Conservation (phyloP, 2,888 invertebrate genomes). For the Creontiades dilutus region DNA sequence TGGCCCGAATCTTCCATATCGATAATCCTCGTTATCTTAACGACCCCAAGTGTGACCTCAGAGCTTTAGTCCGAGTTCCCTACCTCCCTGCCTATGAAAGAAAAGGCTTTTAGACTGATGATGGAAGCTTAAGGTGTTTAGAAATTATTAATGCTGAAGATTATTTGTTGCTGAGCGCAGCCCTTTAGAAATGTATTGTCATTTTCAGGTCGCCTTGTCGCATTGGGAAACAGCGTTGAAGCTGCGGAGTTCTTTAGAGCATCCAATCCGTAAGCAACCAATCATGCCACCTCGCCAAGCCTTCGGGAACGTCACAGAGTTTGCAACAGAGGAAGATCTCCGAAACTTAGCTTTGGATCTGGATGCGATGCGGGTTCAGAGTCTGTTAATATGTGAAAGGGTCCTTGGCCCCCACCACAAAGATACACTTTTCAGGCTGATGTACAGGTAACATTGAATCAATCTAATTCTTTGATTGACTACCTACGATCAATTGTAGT, state of each 20-base stretch:
- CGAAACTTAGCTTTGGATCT: slow-evolving; percentile 86
- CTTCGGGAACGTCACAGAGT: slow-evolving; percentile 87
- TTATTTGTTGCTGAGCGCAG: not conserved
- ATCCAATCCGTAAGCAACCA: slow-evolving; percentile 80
- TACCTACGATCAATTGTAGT: not conserved
- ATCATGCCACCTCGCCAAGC: slow-evolving; percentile 82
- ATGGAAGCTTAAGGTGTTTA: no score
- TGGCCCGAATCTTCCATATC: no score
- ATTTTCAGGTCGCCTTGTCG: slow-evolving; percentile 81
- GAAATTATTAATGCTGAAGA: no score
- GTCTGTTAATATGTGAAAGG: slow-evolving; percentile 91
- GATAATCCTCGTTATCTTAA: no score
- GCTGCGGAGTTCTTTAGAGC: slow-evolving; percentile 79
- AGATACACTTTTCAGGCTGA: slow-evolving; percentile 87
- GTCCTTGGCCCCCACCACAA: slow-evolving; percentile 92
- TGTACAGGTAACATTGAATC: slow-evolving; percentile 68
- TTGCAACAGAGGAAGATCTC: slow-evolving; percentile 85
- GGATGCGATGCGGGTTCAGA: slow-evolving; percentile 92
- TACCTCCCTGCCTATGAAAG: no score
- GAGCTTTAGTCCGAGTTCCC: no score
- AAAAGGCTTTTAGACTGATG: no score
- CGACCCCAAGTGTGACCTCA: no score
- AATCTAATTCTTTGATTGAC: not conserved
- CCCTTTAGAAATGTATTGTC: not conserved
- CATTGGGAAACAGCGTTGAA: slow-evolving; percentile 90